Conservation (phyloP, 1,140 invertebrate genomes). For the Tribolium madens region DNA sequence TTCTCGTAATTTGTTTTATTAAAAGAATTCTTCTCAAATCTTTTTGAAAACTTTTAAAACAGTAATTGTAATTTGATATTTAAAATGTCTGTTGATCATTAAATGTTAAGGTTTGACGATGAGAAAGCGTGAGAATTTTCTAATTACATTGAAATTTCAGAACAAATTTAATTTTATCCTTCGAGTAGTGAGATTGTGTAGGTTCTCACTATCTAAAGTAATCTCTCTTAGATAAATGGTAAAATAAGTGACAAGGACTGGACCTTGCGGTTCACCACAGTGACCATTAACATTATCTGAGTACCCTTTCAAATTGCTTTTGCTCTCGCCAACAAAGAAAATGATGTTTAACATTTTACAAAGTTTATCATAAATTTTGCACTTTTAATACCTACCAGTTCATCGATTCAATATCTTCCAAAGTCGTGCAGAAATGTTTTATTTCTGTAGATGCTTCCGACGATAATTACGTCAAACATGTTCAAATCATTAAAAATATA, state of each 20-base stretch:
- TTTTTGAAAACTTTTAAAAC: no score
- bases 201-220: background rate
- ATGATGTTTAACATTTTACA: background rate
- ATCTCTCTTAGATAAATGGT: background rate
- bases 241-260: background rate
- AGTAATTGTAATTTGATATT: background rate
- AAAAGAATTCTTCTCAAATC: no score
- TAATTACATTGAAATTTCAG: background rate
- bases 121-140: background rate
- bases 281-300: background rate
- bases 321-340: background rate
- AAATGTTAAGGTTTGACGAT: background rate
- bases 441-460: background rate
- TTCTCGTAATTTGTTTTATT: no score
- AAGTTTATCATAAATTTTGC: background rate
- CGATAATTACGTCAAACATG: background rate
- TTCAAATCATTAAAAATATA: background rate
- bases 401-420: background rate
- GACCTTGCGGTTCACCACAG: background rate
- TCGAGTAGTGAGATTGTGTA: background rate
- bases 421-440: background rate
- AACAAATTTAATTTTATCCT: no score
- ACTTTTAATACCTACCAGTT: background rate
- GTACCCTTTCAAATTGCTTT: background rate
- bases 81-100: background rate